These are phyloP conservation scores for Eublepharis macularius DNA, from an alignment of 2,113 vertebrate genomes.

Conservation along the genomic window DNA sequence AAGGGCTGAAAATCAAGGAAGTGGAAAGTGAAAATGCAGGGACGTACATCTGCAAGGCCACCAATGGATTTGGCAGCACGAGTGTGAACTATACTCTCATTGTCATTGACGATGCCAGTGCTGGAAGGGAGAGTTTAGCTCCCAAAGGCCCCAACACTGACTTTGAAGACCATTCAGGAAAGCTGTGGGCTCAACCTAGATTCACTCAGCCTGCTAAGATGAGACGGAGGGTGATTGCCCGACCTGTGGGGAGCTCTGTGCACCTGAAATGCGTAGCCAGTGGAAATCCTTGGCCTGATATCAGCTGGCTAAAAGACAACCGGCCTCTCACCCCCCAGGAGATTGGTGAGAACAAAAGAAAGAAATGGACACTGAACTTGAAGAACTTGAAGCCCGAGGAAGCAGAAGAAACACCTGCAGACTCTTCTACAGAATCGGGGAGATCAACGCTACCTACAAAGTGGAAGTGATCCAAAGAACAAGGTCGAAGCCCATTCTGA, in stretches of 20 bases:
- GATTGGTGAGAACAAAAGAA: constrained; percentile 86
- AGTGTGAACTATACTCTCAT: constrained; percentile 97
- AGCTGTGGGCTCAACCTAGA: constrained; percentile 91
- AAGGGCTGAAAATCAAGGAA: constrained; percentile 91
- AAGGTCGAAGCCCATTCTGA: constrained; percentile 94
- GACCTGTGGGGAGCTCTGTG: constrained; percentile 94
- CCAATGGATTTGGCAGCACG: constrained; percentile 96
- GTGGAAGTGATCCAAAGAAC: constrained; percentile 98
- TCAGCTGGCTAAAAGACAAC: constrained; percentile 93
- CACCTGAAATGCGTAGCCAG: constrained; percentile 95
- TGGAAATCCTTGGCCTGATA: constrained; percentile 92
- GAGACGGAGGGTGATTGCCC: constrained; percentile 93
- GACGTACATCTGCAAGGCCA: constrained; percentile 95
- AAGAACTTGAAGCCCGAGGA: constrained; percentile 94
- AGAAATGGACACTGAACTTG: constrained; percentile 94
- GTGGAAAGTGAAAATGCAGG: constrained; percentile 92
- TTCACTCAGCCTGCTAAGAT: constrained; percentile 98
- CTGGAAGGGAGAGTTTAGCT: no score
- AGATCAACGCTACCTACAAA: constrained; percentile 98
- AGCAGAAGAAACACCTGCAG: constrained; percentile 97
- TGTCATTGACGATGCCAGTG: constrained; percentile 94
- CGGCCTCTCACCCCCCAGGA: constrained; percentile 83
- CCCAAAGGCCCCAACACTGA: no score
- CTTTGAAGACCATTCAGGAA: no score
- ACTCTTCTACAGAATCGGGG: constrained; percentile 91